Percentiles rank a stretch among this genome's conserved stretches.
These are phyloP conservation scores for Chamaea fasciata DNA, from an alignment of 2,113 vertebrate species.

Conservation along the genomic window DNA sequence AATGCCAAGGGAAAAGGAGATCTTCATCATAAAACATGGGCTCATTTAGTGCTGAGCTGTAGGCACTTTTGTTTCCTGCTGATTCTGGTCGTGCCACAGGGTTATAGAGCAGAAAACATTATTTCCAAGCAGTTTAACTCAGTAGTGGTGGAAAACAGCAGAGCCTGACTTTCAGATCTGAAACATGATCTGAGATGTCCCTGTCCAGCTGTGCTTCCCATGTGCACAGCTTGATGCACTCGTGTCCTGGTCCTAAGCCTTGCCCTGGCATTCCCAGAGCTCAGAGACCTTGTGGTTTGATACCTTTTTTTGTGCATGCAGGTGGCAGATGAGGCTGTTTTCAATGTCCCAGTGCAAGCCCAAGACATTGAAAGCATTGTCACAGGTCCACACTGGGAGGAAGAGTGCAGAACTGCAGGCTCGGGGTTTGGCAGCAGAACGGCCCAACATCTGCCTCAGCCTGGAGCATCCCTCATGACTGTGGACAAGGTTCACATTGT, in stretches of 20 bases:
- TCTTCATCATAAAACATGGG: not conserved
- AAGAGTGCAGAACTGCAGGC: not conserved
- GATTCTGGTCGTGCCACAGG: conserved; percentile 17
- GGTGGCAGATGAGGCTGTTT: not conserved
- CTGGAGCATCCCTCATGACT: not conserved
- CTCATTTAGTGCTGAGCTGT: conserved; percentile 7
- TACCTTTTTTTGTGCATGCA: not conserved
- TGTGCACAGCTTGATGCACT: not conserved
- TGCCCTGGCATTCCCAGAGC: not conserved
- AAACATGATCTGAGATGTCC: not conserved
- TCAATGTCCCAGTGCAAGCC: not conserved
- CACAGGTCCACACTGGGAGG: not conserved
- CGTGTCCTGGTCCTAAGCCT: not conserved
- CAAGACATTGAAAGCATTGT: conserved; percentile 20
- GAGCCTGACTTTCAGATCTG: not conserved
- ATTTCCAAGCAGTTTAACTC: conserved; percentile 25
- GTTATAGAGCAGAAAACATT: conserved; percentile 46
- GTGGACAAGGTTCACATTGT: conserved; percentile 34
- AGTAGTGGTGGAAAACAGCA: not conserved
- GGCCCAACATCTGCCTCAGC: not conserved
- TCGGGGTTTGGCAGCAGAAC: not conserved
- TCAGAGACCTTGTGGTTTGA: not conserved
- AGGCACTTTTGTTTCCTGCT: conserved; percentile 28
- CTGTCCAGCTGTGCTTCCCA: not conserved
- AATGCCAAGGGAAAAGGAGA: not conserved